Evolutionary conservation across 1,140 invertebrate species (phyloP).

Genomic region (Neodiprion virginianus): DNA sequence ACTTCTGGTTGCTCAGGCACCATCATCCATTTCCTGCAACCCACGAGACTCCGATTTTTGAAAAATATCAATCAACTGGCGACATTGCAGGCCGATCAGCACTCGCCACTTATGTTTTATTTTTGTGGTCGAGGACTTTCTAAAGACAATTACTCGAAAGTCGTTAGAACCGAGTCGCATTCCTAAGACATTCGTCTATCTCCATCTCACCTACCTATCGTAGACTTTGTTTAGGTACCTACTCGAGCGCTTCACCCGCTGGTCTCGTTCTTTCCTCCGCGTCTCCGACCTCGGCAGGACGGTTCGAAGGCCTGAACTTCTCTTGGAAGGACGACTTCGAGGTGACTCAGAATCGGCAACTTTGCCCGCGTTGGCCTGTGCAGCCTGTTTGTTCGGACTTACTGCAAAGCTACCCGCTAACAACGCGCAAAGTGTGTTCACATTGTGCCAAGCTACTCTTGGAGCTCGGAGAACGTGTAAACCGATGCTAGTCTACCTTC

Average conservation of each 20-base stretch:
- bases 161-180: background rate
- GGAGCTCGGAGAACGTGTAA: background rate
- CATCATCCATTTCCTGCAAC: no score
- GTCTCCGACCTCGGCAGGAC: background rate
- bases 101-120: no score
- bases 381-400: conserved; percentile 1
- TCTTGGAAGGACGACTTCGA: background rate
- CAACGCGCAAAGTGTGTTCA: background rate
- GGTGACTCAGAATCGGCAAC: background rate
- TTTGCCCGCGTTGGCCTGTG: background rate
- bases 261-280: background rate
- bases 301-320: background rate
- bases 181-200: no score
- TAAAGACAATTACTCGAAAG: no score
- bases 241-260: no score
- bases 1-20: no score
- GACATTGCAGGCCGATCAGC: no score
- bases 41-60: background rate
- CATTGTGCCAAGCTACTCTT: background rate
- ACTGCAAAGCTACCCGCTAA: background rate
- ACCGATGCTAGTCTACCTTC: no score
- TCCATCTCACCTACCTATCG: no score
- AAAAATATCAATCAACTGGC: background rate
- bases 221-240: no score
- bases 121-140: no score